A percentile compares a stretch with the other conserved stretches of the same genome.
phyloP scores from a whole-genome alignment of 2,113 vertebrate species.

The Laticauda colubrina region DNA sequence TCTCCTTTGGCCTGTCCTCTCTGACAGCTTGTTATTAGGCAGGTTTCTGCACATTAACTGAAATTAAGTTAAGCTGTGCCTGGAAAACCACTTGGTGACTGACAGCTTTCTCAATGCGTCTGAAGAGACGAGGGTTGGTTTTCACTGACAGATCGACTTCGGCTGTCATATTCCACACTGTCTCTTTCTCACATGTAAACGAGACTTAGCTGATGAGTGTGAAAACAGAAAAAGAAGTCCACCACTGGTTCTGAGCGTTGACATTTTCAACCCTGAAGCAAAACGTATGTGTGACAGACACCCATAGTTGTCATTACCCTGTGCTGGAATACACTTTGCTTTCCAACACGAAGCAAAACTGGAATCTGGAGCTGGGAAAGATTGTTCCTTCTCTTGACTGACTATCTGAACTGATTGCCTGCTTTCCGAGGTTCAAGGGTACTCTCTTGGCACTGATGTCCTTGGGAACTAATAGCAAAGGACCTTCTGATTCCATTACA shows the following conservation, averaged over 20 bases:
- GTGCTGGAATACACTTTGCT: not conserved
- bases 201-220: not conserved
- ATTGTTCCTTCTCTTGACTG: not conserved
- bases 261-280: conserved; percentile 1
- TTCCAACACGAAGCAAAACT: not conserved
- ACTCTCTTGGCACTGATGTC: not conserved
- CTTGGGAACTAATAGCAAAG: not conserved
- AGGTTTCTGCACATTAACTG: conserved; percentile 55
- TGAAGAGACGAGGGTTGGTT: conserved; percentile 36
- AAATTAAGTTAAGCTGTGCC: conserved; percentile 49
- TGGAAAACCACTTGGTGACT: conserved; percentile 38
- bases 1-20: conserved; percentile 29
- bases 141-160: not conserved
- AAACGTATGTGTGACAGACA: not conserved
- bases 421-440: fast-evolving
- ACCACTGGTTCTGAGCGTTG: not conserved
- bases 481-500: not conserved
- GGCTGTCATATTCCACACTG: not conserved
- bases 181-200: not conserved
- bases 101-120: conserved; percentile 41
- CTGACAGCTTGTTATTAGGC: conserved; percentile 51
- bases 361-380: not conserved
- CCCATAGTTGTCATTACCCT: not conserved
- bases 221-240: not conserved
- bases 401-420: not conserved